Base-by-base conservation (phyloP, 2,888 invertebrate genomes). In the Cartodere bifasciata region DNA sequence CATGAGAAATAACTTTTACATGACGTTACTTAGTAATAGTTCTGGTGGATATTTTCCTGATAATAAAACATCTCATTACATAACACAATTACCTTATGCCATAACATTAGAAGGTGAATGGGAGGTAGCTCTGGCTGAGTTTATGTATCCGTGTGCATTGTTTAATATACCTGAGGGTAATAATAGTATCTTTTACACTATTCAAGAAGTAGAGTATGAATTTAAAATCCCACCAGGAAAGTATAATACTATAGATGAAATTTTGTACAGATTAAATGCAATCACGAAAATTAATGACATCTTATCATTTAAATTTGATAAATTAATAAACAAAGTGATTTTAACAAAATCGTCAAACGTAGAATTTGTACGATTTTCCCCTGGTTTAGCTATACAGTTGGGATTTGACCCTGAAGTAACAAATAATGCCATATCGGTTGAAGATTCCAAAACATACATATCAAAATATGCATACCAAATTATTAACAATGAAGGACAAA, bases 11-110 rank as follows among this genome's bases (percentile, higher is more conserved):
- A 35, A 42, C 6, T 46, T 48, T 40, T 47, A 41, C 31, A 7
- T 46, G 2, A 46, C 43, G 4, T 25, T 48, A 2, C 31, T 42
- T 10, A 41, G 40, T 16, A 44, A 48, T 32, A 45, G 41, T 21
- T 44, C 44, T 9, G 39, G 42, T 37, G 2, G 29, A 1, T 43
- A 42, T 28, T 48, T 42, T 38, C 42, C 43, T 1, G 31, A 42
- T 15, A 50, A 50, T 32, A 47, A 38, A 13, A 38, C 47, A 3
- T 35, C 46, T 4, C 29, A 36, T 20, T 53, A 41, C 31, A 35
- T 11, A 17, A 49, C 46, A 4, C 40, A 44, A 10, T 24, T 52
- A 27, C 42, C 41, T 6, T 28, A 34, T 13, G 29, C 32, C 9
- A 34, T 46, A 11, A 16, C 26, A 16, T 34, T 47, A 16, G 17